Percentiles rank a stretch among this genome's conserved stretches.
Evolutionary conservation across 1,140 invertebrate genomes (phyloP).

Genomic region (Trachelipus rathkii): DNA sequence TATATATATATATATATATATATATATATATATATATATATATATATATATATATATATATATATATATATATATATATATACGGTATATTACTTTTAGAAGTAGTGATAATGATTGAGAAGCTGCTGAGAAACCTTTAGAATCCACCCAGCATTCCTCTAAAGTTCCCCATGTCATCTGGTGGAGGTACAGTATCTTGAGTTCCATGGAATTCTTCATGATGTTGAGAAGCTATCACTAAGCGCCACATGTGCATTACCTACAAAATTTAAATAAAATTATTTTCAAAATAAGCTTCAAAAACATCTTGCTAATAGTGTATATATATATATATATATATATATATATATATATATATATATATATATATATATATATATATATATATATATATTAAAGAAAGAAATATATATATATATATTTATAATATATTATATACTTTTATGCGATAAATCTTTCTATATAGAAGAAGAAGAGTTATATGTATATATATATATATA

Average conservation of each 20-base stretch:
- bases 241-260: slow-evolving; percentile 90
- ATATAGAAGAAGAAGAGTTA: no score
- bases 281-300: not conserved
- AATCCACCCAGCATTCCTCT: slow-evolving; percentile 23
- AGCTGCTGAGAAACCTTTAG: slow-evolving; percentile 35
- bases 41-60: slow-evolving; percentile 5
- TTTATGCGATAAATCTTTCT: no score
- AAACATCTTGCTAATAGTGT: no score
- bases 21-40: slow-evolving; percentile 10
- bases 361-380: not conserved
- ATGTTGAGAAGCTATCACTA: slow-evolving; percentile 79
- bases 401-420: no score
- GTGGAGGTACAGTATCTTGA: not conserved
- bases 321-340: no score
- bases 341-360: not conserved
- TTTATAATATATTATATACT: not conserved
- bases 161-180: not conserved
- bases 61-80: not conserved
- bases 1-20: slow-evolving; percentile 11
- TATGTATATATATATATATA: no score
- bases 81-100: slow-evolving; percentile 53
- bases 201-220: slow-evolving; percentile 20
- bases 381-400: no score
- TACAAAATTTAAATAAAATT: not conserved
- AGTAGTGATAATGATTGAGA: slow-evolving; percentile 62